Evolutionary conservation across 2,888 invertebrate species (phyloP), one percentile per base, ranked within the genome.

Genomic region (Carcina quercana): DNA sequence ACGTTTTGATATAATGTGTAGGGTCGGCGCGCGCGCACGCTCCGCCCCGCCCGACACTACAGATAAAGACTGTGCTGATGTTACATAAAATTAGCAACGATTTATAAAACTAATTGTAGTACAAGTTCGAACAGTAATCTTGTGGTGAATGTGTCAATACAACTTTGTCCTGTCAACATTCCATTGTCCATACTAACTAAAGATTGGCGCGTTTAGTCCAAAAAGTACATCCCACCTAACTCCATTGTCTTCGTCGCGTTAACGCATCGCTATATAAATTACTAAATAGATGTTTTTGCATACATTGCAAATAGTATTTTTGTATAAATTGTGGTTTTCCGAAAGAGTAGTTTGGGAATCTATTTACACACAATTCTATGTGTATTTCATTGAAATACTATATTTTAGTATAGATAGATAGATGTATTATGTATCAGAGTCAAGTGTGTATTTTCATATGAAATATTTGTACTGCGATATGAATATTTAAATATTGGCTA

Each of bases 401-500:
- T 73, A 78, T 80, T 74, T 73, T 74, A 75, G 67, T 73, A 73
- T n/a, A n/a, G n/a, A n/a, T n/a, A n/a, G 6, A 25, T 74, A 75
- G 67, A 69, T 67, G 66, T 74, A 71, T 66, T 74, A 71, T 75
- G 75, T 74, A 74, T 72, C 72, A 76, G 74, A 80, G 73, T 69
- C 68, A 68, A 63, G 73, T 62, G 70, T 73, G 78, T 83, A 83
- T 82, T 83, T 82, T 83, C 76, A 69, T 78, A 82, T 63, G 59
- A 71, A 66, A 69, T 72, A 72, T 78, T 79, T 79, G 74, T 74
- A 72, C 64, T 68, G 64, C 66, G 47, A 73, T 53, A 63, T 67
- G 50, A 70, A 73, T 78, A 80, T 79, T 78, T 75, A 73, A 73
- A 69, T 75, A 79, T 78, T 75, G 80, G 82, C 80, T 80, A 79